These are phyloP conservation scores for Pheosia gnoma DNA, from an alignment of 2,888 invertebrate species.

Conservation along the genomic window DNA sequence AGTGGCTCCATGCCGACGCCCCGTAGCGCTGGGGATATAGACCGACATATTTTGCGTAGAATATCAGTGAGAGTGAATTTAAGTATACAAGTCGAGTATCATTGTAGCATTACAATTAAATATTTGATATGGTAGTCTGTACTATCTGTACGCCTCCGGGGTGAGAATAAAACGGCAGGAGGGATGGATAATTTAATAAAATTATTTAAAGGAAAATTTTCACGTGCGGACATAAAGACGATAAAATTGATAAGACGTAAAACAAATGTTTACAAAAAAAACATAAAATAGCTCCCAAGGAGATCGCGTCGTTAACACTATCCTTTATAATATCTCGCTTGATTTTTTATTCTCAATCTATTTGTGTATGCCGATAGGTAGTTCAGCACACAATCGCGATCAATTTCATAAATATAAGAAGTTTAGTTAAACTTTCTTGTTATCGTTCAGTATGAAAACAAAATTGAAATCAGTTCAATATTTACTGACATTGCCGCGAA, in stretches of 20 bases:
- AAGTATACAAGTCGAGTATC: conserved; percentile 18
- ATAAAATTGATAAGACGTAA: no score
- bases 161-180: no score
- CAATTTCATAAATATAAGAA: conserved; percentile 8
- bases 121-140: not conserved
- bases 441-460: conserved; percentile 4
- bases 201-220: no score
- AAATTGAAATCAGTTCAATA: conserved; percentile 19
- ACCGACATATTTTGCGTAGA: conserved; percentile 34
- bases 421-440: conserved; percentile 6
- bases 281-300: no score
- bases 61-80: conserved; percentile 33
- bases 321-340: no score
- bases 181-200: no score
- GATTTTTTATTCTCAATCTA: no score
- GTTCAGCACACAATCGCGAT: not conserved
- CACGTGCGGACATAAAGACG: no score
- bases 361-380: no score
- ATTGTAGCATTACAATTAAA: not conserved
- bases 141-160: no score
- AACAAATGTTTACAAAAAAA: no score
- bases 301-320: no score
- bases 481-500: conserved; percentile 15
- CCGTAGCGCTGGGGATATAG: conserved; percentile 13
- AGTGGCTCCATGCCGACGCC: conserved; percentile 42